Conservation (phyloP, 2,113 vertebrate genomes). For the Ranitomeya variabilis region DNA sequence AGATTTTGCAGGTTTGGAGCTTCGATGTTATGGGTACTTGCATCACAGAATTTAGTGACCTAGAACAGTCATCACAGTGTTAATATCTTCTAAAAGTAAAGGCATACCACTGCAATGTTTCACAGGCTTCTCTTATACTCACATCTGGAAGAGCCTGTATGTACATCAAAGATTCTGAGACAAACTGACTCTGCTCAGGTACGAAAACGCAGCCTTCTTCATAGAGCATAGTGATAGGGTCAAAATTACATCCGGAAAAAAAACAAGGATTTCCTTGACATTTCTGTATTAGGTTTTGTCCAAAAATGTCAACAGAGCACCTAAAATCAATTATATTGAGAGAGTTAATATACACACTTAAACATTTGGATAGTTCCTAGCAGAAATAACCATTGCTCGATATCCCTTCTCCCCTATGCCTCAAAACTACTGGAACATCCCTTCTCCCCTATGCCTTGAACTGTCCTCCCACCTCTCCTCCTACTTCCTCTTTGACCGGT, state of each 20-base stretch:
- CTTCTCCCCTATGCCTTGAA: too few relatives aligned
- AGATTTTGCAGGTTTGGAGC: conserved; percentile 75
- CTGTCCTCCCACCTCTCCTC: too few relatives aligned
- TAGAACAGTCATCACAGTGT: conserved; percentile 53
- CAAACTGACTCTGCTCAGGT: conserved; percentile 61
- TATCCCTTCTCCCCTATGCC: too few relatives aligned
- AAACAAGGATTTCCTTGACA: not conserved
- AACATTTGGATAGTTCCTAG: not conserved
- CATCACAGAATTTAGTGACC: conserved; percentile 71
- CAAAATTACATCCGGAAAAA: conserved; percentile 43
- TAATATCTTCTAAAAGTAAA: not conserved
- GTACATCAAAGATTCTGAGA: conserved; percentile 68
- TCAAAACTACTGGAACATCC: too few relatives aligned
- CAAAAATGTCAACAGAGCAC: conserved; percentile 64
- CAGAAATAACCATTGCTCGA: too few relatives aligned
- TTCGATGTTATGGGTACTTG: conserved; percentile 67
- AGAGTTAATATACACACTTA: not conserved
- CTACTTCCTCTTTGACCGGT: too few relatives aligned
- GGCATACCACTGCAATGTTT: not conserved
- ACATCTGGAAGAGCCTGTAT: conserved; percentile 65
- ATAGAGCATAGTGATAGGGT: conserved; percentile 56
- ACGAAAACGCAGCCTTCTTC: conserved; percentile 68
- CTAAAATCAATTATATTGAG: conserved; percentile 53
- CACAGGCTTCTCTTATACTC: conserved; percentile 61
- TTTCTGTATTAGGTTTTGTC: conserved; percentile 36